Conservation (phyloP, 2,113 vertebrate species). For the Narcine bancroftii region DNA sequence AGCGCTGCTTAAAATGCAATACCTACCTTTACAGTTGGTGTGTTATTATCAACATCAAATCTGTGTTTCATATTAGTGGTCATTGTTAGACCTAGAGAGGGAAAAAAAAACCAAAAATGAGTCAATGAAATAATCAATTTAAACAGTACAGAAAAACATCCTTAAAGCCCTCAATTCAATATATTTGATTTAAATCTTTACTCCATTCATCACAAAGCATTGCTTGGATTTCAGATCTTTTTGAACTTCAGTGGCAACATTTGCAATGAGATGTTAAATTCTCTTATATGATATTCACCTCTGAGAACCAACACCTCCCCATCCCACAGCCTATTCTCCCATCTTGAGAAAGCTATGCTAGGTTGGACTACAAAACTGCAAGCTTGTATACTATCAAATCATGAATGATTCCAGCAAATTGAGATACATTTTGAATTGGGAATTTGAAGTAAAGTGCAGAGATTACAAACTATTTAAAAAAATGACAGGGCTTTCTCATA, state of each 20-base stretch:
- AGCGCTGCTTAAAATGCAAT: background rate
- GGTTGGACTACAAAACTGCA: background rate
- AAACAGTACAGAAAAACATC: background rate
- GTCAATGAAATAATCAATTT: background rate
- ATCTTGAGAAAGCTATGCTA: background rate
- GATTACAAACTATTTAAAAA: background rate
- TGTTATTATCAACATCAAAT: slow-evolving; percentile 39
- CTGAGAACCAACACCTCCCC: background rate
- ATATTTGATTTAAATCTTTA: background rate
- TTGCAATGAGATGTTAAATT: background rate
- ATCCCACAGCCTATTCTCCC: background rate
- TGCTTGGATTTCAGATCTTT: too few relatives aligned
- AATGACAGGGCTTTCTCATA: background rate
- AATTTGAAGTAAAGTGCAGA: background rate
- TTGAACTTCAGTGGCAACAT: background rate
- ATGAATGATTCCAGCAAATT: too few relatives aligned
- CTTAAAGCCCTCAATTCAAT: too few relatives aligned
- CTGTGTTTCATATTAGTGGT: slow-evolving; percentile 59
- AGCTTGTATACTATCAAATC: too few relatives aligned
- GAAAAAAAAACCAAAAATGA: background rate
- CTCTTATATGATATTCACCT: background rate
- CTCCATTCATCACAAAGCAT: too few relatives aligned
- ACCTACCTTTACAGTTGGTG: slow-evolving; percentile 63
- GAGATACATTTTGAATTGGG: too few relatives aligned
- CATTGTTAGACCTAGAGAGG: slow-evolving; percentile 44